Evolutionary conservation across 1,140 invertebrate genomes (phyloP).

Genomic region (Drosophila seguyi): DNA sequence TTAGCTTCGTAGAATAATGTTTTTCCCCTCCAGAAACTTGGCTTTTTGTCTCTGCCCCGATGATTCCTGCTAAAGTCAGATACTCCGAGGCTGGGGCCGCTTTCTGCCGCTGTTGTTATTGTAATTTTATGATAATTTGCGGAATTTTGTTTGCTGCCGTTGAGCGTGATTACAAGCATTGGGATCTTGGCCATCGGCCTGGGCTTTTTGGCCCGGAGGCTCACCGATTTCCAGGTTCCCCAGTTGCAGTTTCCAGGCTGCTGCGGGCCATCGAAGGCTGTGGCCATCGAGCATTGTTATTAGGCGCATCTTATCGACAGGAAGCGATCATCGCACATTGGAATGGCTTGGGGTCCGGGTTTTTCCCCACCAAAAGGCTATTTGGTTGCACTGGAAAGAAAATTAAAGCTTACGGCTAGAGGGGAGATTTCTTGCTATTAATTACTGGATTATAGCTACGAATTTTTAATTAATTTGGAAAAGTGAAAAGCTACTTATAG

Average conservation of each 20-base stretch:
- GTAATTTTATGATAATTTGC: slow-evolving; percentile 74
- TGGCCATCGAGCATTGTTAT: slow-evolving; percentile 65
- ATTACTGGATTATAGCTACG: neutral
- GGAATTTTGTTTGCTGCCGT: slow-evolving; percentile 70
- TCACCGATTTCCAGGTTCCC: slow-evolving; percentile 10
- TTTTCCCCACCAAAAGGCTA: slow-evolving; percentile 8
- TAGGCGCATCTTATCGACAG: slow-evolving; percentile 79
- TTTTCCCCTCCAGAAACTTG: neutral
- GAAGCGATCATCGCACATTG: slow-evolving; percentile 82
- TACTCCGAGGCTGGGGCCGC: slow-evolving; percentile 10
- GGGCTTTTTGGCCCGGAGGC: slow-evolving; percentile 18
- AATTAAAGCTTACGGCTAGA: too few relatives aligned
- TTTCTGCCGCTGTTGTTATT: slow-evolving; percentile 60
- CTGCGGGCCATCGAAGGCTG: slow-evolving; percentile 9
- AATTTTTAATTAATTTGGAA: too few relatives aligned
- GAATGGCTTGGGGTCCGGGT: slow-evolving; percentile 50
- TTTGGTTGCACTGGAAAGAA: neutral
- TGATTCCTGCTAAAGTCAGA: slow-evolving; percentile 25
- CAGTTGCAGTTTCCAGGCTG: slow-evolving; percentile 19
- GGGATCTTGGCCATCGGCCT: slow-evolving; percentile 20
- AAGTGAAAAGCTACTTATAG: too few relatives aligned
- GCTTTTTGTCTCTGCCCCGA: slow-evolving; percentile 15
- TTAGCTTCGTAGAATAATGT: neutral
- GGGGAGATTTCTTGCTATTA: neutral
- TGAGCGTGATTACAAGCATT: slow-evolving; percentile 70